phyloP scores from a whole-genome alignment of 2,113 vertebrate genomes.

The Galeopterus variegatus region DNA sequence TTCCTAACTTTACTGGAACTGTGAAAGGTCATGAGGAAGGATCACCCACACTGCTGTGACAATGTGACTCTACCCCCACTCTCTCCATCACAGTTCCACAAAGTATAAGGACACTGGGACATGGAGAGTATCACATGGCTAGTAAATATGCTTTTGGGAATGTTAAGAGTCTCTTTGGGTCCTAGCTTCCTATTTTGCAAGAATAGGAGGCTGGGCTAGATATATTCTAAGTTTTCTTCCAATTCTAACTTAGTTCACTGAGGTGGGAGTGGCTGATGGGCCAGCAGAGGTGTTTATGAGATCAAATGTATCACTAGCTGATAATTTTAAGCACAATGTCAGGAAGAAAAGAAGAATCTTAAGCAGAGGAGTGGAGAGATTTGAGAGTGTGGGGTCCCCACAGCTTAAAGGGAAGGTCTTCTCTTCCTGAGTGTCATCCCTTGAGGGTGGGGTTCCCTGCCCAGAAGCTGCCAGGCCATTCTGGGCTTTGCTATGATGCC shows the following conservation, averaged over 20 bases:
- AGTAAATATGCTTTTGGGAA: neutral
- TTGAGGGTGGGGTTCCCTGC: neutral
- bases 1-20: neutral
- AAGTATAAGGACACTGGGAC: neutral
- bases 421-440: neutral
- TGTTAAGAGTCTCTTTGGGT: neutral
- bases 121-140: neutral
- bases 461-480: neutral
- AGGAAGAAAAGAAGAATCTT: slow-evolving; percentile 7
- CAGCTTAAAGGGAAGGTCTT: neutral
- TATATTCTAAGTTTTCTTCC: neutral
- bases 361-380: neutral
- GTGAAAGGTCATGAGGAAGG: neutral
- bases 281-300: neutral
- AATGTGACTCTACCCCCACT: neutral
- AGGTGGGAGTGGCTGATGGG: neutral
- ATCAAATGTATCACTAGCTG: neutral
- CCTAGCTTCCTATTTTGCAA: neutral
- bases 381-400: neutral
- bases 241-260: neutral
- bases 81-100: neutral
- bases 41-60: neutral
- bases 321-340: neutral
- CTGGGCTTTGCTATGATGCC: slow-evolving; percentile 55
- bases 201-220: neutral